Conservation (phyloP, 2,113 vertebrate genomes). For the Chaenocephalus aceratus region DNA sequence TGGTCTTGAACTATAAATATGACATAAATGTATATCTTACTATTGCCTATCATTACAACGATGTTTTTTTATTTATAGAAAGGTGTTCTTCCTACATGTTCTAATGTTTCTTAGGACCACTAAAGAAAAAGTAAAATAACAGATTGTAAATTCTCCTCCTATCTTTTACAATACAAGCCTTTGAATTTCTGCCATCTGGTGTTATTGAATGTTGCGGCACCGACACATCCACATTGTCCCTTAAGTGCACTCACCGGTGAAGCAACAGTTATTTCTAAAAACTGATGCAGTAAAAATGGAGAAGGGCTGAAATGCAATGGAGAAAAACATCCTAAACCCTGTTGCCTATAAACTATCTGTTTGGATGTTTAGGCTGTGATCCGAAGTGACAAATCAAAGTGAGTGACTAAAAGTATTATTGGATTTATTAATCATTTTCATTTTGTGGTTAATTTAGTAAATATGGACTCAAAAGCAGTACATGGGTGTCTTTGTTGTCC, state of each 20-base stretch:
- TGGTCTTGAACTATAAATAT: not conserved
- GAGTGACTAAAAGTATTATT: not conserved
- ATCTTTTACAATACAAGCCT: not conserved
- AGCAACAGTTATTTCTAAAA: constrained; percentile 20
- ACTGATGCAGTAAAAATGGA: not conserved
- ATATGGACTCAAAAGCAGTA: not conserved
- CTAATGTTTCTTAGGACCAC: not conserved
- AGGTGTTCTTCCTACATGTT: not conserved
- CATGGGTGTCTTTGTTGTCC: not conserved
- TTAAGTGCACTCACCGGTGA: constrained; percentile 13
- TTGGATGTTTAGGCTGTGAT: no score
- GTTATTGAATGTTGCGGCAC: constrained; percentile 3
- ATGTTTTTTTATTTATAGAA: not conserved
- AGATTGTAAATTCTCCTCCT: not conserved
- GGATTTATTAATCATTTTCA: no score
- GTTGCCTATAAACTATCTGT: no score
- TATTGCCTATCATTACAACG: not conserved
- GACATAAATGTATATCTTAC: not conserved
- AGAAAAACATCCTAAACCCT: not conserved
- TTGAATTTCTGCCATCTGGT: constrained; percentile 31
- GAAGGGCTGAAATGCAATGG: not conserved
- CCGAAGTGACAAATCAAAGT: not conserved
- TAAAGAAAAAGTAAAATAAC: not conserved
- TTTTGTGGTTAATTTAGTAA: no score
- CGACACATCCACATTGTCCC: not conserved